phyloP scores from a whole-genome alignment of 2,888 invertebrate genomes.

The Eulithis prunata region DNA sequence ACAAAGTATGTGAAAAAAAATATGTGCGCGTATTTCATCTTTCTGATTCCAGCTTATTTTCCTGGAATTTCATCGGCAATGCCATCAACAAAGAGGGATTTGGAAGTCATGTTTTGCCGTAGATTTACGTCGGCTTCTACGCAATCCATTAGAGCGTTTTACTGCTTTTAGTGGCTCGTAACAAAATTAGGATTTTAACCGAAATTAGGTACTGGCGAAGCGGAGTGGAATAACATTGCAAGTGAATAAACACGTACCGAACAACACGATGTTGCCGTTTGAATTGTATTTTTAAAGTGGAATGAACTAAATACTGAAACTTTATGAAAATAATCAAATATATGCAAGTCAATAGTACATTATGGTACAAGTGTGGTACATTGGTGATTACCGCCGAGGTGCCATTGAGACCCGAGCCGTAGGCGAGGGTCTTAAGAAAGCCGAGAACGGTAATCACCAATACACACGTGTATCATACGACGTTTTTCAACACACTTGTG shows the following conservation, averaged over 20 bases:
- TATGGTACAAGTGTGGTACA: too few relatives aligned
- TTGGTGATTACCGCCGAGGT: too few relatives aligned
- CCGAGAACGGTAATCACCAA: too few relatives aligned
- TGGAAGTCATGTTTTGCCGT: conserved; percentile 44
- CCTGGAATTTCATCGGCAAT: conserved; percentile 18
- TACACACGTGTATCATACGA: too few relatives aligned
- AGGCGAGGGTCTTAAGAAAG: too few relatives aligned
- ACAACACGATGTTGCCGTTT: background rate
- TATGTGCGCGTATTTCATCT: background rate
- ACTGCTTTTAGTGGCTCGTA: conserved; percentile 46
- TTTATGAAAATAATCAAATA: too few relatives aligned
- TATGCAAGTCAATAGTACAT: too few relatives aligned
- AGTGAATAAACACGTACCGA: conserved; percentile 22
- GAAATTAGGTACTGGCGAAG: conserved; percentile 28
- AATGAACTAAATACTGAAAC: background rate
- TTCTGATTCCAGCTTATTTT: conserved; percentile 9
- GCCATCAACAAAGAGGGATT: conserved; percentile 43
- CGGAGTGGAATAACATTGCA: conserved; percentile 19
- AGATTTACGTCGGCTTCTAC: conserved; percentile 49
- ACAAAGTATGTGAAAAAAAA: background rate
- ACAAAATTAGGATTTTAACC: conserved; percentile 38
- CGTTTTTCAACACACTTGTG: too few relatives aligned
- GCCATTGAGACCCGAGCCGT: too few relatives aligned
- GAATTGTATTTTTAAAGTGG: background rate
- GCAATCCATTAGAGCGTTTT: conserved; percentile 55